These are phyloP conservation scores for Colletes collaris DNA, from an alignment of 2,888 invertebrate genomes.

Conservation along the genomic window DNA sequence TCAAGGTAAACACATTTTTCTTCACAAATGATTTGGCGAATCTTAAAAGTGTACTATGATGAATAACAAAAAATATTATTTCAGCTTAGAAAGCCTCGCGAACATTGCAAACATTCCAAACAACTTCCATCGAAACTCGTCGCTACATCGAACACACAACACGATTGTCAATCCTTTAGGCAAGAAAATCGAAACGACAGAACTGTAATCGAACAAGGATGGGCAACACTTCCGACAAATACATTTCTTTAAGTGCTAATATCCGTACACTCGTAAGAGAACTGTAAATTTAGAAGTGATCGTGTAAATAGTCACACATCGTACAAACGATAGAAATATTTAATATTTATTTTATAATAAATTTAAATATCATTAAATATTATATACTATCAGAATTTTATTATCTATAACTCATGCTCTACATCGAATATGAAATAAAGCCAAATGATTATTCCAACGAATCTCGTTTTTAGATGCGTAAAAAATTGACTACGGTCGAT, in stretches of 20 bases:
- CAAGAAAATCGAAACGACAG: slow-evolving; percentile 81
- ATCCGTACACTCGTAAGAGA: neutral
- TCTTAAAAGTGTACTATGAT: neutral
- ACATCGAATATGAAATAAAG: neutral
- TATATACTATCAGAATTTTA: slow-evolving; percentile 31
- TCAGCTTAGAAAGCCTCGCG: slow-evolving; percentile 75
- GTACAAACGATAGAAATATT: slow-evolving; percentile 37
- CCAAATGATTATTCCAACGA: neutral
- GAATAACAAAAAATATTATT: too few relatives aligned
- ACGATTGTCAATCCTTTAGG: slow-evolving; percentile 78
- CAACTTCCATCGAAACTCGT: slow-evolving; percentile 77
- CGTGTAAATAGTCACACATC: slow-evolving; percentile 54
- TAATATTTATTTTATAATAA: slow-evolving; percentile 44
- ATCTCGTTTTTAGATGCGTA: slow-evolving; percentile 9
- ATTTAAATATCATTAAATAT: slow-evolving; percentile 8
- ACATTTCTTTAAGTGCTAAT: slow-evolving; percentile 1
- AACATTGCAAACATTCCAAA: slow-evolving; percentile 81
- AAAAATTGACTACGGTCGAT: neutral
- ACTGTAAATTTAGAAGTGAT: slow-evolving; percentile 28
- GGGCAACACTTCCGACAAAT: neutral
- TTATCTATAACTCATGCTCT: neutral
- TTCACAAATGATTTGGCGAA: neutral
- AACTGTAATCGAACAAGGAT: slow-evolving; percentile 63
- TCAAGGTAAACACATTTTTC: slow-evolving; percentile 75
- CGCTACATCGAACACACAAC: slow-evolving; percentile 72